These are phyloP conservation scores for Hypothenemus hampei DNA, from an alignment of 1,140 invertebrate species.

Conservation along the genomic window DNA sequence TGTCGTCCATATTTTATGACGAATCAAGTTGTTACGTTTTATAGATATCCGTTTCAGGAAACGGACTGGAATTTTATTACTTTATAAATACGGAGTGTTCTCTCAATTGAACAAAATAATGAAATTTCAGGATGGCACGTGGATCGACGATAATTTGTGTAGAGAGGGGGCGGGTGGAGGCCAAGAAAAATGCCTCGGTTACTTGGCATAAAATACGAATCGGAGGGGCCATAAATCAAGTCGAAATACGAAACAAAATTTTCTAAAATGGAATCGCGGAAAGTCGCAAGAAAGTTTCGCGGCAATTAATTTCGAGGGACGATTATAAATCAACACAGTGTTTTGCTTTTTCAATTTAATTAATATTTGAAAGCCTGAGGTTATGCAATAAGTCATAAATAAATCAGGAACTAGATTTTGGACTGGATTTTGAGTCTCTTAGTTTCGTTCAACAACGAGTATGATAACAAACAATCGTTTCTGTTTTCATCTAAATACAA, in stretches of 20 bases:
- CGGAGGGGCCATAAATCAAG: conserved; percentile 5
- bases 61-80: not conserved
- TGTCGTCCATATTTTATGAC: conserved; percentile 5
- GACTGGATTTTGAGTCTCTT: no score
- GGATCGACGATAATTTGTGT: no score
- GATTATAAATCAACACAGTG: conserved; percentile 22
- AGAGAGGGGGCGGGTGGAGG: not conserved
- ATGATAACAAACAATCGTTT: no score
- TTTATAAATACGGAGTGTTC: not conserved
- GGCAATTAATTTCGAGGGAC: conserved; percentile 12
- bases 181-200: not conserved
- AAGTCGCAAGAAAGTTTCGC: conserved; percentile 19
- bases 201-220: conserved; percentile 1
- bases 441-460: no score
- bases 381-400: conserved; percentile 15
- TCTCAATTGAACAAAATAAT: no score
- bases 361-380: conserved; percentile 17
- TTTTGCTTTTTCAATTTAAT: conserved; percentile 20
- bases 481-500: no score
- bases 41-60: not conserved
- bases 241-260: conserved; percentile 16
- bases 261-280: conserved; percentile 21
- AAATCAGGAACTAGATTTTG: conserved; percentile 1
- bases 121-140: no score
- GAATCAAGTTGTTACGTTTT: conserved; percentile 14